Evolutionary conservation across 2,888 invertebrate species (phyloP).

Genomic region (Limnephilus rhombicus): DNA sequence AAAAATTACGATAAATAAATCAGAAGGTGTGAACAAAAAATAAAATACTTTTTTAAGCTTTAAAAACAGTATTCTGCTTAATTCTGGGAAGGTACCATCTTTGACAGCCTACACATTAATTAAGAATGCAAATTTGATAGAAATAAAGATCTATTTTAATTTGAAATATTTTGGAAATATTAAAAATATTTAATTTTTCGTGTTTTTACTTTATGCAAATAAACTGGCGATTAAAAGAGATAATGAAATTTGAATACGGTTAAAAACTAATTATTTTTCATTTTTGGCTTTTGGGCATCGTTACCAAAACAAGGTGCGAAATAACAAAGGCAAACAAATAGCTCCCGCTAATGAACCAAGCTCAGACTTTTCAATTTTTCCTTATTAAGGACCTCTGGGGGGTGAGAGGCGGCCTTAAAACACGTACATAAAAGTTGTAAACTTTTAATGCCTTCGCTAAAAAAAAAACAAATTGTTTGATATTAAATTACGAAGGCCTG

Average conservation of each 20-base stretch:
- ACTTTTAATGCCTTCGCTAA: conserved; percentile 41
- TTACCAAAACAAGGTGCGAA: conserved; percentile 41
- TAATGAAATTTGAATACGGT: conserved; percentile 36
- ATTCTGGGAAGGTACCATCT: background rate
- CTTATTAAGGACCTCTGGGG: conserved; percentile 56
- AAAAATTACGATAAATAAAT: background rate
- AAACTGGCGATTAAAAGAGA: background rate
- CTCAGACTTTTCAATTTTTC: conserved; percentile 62
- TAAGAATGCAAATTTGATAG: background rate
- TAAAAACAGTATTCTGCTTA: background rate
- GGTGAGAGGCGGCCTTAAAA: conserved; percentile 50
- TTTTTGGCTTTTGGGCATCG: conserved; percentile 29
- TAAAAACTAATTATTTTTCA: conserved; percentile 45
- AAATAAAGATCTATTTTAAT: too few species aligned
- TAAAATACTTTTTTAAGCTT: background rate
- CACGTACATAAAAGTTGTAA: conserved; percentile 51
- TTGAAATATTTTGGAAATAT: background rate
- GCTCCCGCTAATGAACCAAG: conserved; percentile 60
- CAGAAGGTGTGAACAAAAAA: background rate
- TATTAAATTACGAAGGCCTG: conserved; percentile 50
- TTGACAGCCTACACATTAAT: background rate
- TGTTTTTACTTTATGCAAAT: background rate
- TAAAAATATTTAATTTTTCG: background rate
- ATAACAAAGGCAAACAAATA: conserved; percentile 55
- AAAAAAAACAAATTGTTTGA: conserved; percentile 52